Base-by-base conservation (phyloP, 1,140 invertebrate species). In the Carposina sasakii region DNA sequence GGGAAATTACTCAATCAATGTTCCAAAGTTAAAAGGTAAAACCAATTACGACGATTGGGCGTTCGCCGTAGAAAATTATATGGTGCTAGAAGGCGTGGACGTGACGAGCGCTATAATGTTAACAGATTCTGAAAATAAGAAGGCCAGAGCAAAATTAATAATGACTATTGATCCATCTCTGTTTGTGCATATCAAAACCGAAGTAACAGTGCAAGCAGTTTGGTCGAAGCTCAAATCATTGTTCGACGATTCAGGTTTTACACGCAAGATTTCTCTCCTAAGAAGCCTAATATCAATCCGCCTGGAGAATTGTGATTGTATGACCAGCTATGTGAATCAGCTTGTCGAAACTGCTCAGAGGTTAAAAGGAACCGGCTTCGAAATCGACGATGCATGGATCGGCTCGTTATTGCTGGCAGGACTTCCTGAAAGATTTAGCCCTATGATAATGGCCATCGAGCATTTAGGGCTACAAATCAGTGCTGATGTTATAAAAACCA, bases 181-280 rank as follows among this genome's bases (percentile, higher is more conserved):
- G 19, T 39, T 21, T 20, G 36, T 39, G 36, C 36, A 39, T 22
- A 39, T 39, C 24, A 43, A 43, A 17, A 26, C 15, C 12, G 13
- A 16, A 13, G 36, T 31, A 26, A 53, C 46, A 10, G 16, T 65
- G n/a, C 28, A 33, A 15, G 60, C 56, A 10, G 17, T 66, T 9
- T 73, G 67, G 63, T 34, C 50, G 10, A 57, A 51, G 36, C 43
- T 74, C 16, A 46, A 60, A 15, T 15, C 2, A 17, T 47, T 39
- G 24, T 60, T 53, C 36, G 46, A 52, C 15, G 56, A 65, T 39
- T 21, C 23, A 8, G 59, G 59, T 1, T 50, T 60, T 20, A 16
- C 40, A 2, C 24, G 64, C 28, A 58, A 49, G 58, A 59, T 67
- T 15, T 23, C 37, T 12, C 45, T 60, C 23, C 22, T 67, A 17